Base-by-base conservation (phyloP, 2,888 invertebrate species). In the Schrankia costaestrigalis region DNA sequence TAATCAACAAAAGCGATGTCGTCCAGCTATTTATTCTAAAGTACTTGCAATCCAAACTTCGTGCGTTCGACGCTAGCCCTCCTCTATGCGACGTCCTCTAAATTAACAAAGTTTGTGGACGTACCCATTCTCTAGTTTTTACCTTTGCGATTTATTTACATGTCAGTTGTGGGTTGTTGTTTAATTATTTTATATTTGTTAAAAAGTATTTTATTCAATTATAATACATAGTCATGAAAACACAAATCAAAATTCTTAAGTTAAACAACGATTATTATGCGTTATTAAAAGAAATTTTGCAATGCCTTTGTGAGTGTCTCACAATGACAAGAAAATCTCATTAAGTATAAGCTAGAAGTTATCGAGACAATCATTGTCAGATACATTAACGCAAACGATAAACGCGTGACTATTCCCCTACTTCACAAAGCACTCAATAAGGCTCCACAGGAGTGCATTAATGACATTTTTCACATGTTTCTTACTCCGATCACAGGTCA, bases 381-480 rank as follows among this genome's bases (percentile, higher is more conserved):
- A 29, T 27, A 24, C 26, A 30, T 41, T 32, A 41, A 32, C 35
- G 23, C 28, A 14, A 41, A 22, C 33, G 28, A 22, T 25, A 29
- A 32, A 25, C 43, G 41, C 44, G 35, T n/a, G 14, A 28, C 32
- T 26, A 25, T 35, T 26, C 37, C 34, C 22, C 37, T 26, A 44
- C 46, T 19, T 18, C 34, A 36, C 32, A 43, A 49, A 36, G 36
- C 50, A 50, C 56, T 56, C 49, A 46, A 46, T 56, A 52, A 51
- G 57, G 64, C 55, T 50, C 60, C 61, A 62, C 63, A 60, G 65
- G 67, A 78, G 77, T 85, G 83, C 84, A 85, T 84, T 83, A 84
- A 83, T 84, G 84, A 80, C 84, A 85, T 84, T 85, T 84, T 83
- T 84, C 85, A 79, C 84, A 81, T 84, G 81, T 78, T 83, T 73